These are phyloP conservation scores for Chelidonichthys spinosus DNA, from an alignment of 2,797 vertebrate genomes.

Conservation along the genomic window DNA sequence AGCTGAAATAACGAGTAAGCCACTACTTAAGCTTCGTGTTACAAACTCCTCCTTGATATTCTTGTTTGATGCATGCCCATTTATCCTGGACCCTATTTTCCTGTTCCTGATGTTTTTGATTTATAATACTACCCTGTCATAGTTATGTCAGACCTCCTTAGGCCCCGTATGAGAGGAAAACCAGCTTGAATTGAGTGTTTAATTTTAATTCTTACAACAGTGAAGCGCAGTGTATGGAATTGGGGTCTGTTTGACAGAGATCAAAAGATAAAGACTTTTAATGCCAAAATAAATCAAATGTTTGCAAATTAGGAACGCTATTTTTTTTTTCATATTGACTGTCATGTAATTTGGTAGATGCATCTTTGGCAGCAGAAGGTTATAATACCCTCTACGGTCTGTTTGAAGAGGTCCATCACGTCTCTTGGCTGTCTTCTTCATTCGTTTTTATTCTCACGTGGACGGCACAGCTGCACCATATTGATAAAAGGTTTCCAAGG, in stretches of 20 bases:
- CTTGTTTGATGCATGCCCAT: neutral
- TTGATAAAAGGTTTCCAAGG: too few species aligned
- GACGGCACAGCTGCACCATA: too few species aligned
- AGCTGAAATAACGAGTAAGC: conserved; percentile 27
- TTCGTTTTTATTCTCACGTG: neutral
- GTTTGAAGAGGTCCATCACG: neutral
- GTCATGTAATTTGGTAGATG: neutral
- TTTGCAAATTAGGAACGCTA: neutral
- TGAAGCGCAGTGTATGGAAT: conserved; percentile 36
- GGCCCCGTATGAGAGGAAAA: neutral
- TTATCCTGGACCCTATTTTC: conserved; percentile 3
- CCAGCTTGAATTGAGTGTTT: neutral
- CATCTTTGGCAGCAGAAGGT: neutral
- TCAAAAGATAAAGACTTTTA: neutral
- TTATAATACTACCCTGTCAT: neutral
- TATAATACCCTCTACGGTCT: too few species aligned
- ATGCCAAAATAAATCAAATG: conserved; percentile 22
- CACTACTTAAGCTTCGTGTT: neutral
- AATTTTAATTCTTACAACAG: neutral
- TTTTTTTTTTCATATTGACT: neutral
- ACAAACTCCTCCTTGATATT: neutral
- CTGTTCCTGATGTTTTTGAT: conserved; percentile 1
- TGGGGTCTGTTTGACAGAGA: neutral
- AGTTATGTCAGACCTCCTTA: neutral
- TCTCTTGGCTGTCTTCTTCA: neutral